Evolutionary conservation across 1,140 invertebrate genomes (phyloP), one percentile per base, ranked within the genome.

Genomic region (Drosophila lini): DNA sequence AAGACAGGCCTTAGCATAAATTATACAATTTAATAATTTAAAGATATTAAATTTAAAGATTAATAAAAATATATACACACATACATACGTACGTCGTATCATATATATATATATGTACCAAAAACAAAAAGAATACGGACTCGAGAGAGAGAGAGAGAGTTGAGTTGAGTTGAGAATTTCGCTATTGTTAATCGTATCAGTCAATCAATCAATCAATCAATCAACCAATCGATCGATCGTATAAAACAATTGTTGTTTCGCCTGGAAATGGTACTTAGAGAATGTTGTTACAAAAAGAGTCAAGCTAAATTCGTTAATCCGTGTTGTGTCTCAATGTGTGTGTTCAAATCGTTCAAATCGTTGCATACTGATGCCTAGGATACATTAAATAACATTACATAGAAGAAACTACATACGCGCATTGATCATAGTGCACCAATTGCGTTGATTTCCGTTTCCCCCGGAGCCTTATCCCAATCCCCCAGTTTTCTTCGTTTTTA

Each of bases 231-330:
- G 31, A 58, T 68, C 74, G 76, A 78, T 63, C 41, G 58, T 78
- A 64, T 58, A 64, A 52, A 64, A 44, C 57, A 44, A 40, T 22
- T 56, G 64, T 78, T 78, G 59, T 71, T 53, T 78, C 42, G 53
- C 52, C 40, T 61, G 63, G 36, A 45, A 52, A 11, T 28, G 58
- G 36, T 44, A 41, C 55, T 62, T 74, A 74, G 70, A 74, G 69
- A 74, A 74, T 74, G 70, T 74, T 74, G 52, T 53, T 53, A 53
- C 9, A 50, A 32, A 4, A 32, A 48, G 6, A 48, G 15, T 68
- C 55, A 74, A 74, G 69, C 69, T 38, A 62, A 75, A 80, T 80
- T 53, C 76, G 78, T 81, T 81, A 81, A 76, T 45, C 57, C 60
- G 56, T 80, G 64, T 80, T 80, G 64, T 80, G 69, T 78, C 50